These are phyloP conservation scores for Hypotaenidia philippensis DNA, from an alignment of 2,797 vertebrate genomes.

Conservation along the genomic window DNA sequence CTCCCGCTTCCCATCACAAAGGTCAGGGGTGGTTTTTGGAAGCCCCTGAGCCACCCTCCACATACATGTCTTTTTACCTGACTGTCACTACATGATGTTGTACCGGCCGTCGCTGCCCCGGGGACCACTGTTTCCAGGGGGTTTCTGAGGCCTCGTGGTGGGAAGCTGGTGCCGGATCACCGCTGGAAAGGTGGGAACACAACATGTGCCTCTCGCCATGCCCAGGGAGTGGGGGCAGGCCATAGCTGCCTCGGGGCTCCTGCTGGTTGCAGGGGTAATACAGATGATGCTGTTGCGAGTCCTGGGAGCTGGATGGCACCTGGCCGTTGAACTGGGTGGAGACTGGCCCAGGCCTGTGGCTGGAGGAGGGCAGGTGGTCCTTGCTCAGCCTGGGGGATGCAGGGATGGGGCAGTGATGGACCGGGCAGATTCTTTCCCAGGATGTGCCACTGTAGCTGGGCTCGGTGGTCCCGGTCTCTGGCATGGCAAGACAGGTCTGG, in stretches of 20 bases:
- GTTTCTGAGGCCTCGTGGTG: conserved; percentile 75
- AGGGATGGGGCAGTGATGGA: conserved; percentile 80
- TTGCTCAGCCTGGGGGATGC: conserved; percentile 57
- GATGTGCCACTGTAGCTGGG: conserved; percentile 66
- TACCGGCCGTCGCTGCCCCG: conserved; percentile 79
- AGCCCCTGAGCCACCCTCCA: fast-evolving
- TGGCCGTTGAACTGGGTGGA: conserved; percentile 75
- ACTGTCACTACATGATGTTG: conserved; percentile 90
- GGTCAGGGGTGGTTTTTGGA: neutral
- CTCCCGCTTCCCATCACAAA: neutral
- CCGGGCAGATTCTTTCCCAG: conserved; percentile 77
- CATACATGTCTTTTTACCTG: conserved; percentile 79
- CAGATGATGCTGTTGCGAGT: conserved; percentile 54
- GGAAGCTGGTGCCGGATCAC: conserved; percentile 76
- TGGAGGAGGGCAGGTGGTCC: conserved; percentile 70
- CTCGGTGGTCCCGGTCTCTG: conserved; percentile 56
- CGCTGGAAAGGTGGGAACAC: conserved; percentile 78
- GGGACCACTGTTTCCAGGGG: conserved; percentile 88
- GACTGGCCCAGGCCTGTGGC: conserved; percentile 41
- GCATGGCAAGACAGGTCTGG: conserved; percentile 70
- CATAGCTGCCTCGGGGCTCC: conserved; percentile 66
- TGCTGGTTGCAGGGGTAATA: conserved; percentile 72
- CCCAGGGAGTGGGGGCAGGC: conserved; percentile 70
- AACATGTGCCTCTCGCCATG: conserved; percentile 69
- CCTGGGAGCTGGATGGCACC: conserved; percentile 66